Base-by-base conservation (phyloP, 64 coral and sea anemone genomes). In the Porites lutea region DNA sequence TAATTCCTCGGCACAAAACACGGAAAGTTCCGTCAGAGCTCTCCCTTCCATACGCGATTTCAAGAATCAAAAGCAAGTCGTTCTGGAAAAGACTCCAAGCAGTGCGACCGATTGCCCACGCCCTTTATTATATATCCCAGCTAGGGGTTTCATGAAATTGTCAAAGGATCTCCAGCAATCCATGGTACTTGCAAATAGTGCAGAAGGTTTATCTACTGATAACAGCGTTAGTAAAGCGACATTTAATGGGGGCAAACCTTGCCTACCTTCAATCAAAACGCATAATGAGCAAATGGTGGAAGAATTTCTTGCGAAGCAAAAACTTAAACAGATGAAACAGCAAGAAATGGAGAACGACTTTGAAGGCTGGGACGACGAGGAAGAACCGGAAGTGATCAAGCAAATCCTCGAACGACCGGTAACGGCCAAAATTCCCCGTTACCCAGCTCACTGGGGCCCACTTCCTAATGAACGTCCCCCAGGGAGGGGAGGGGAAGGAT, bases 391-490 rank as follows among this genome's bases (percentile, higher is more conserved):
- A 3, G 47, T 66, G 9, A 19, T 84, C 19, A 84, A 68, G 9
- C 16, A n/a, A 12, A 52, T 84, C 8, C 6, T 84, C 3, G 81
- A 84, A n/a, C 15, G 47, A 13, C 81, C 62, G 0, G 4, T 84
- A 9, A 66, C 81, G 48, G 81, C 63, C 4, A 68, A 67, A 12
- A 15, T 18, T 8, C 81, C 61, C 15, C 47, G 13, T 47, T 84
- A 67, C 10, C 81, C 81, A 67, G 9, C 63, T 2, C 81, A 68
- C 15, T 84, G 81, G 81, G 63, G 14, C 8, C 81, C 62, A 68
- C 15, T 84, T 4, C 61, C 45, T 15, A 52, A 47, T 64, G 14
- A 52, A 22, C 46, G 62, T 5, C 62, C 81, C 7, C 81, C 14
- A 13, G 81, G 48, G 46, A 84, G 81, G n/a, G 63, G 59, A 50